Percentiles rank a stretch among this genome's conserved stretches.
phyloP scores from a whole-genome alignment of 1,140 invertebrate genomes.

The Hypothenemus hampei region DNA sequence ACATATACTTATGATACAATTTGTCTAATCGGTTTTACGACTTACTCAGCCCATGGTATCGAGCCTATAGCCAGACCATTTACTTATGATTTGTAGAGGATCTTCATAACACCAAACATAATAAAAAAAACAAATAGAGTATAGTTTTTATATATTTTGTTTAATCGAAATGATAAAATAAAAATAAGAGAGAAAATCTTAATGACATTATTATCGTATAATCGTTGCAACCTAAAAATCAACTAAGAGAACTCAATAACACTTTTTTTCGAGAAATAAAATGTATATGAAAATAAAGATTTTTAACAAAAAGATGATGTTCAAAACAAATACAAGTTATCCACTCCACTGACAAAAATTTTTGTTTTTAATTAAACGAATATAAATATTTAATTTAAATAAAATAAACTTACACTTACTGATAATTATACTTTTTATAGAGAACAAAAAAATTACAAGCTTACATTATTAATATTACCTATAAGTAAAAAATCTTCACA shows the following conservation, averaged over 20 bases:
- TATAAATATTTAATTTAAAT: conserved; percentile 7
- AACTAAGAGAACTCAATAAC: conserved; percentile 14
- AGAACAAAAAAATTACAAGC: conserved; percentile 14
- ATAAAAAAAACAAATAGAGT: too few species aligned
- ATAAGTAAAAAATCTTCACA: conserved; percentile 20
- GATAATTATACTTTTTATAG: conserved; percentile 4
- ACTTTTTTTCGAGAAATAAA: conserved; percentile 12
- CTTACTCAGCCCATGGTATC: too few species aligned
- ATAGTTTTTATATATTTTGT: too few species aligned
- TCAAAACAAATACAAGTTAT: conserved; percentile 13
- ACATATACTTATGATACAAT: too few species aligned
- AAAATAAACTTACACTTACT: conserved; percentile 16
- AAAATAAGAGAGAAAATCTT: conserved; percentile 7
- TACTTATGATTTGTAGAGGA: too few species aligned
- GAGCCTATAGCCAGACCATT: too few species aligned
- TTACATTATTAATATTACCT: too few species aligned
- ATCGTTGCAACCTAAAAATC: conserved; percentile 7
- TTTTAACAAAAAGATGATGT: conserved; percentile 4
- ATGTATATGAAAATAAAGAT: conserved; percentile 20
- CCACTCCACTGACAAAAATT: conserved; percentile 16
- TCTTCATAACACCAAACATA: too few species aligned
- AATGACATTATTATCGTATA: background rate
- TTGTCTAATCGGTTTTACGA: too few species aligned
- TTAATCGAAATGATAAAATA: conserved; percentile 9
- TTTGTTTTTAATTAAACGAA: conserved; percentile 6